A percentile compares a stretch with the other conserved stretches of the same genome.
Conservation (phyloP, 2,797 vertebrate genomes). For the Tangara arthus region DNA sequence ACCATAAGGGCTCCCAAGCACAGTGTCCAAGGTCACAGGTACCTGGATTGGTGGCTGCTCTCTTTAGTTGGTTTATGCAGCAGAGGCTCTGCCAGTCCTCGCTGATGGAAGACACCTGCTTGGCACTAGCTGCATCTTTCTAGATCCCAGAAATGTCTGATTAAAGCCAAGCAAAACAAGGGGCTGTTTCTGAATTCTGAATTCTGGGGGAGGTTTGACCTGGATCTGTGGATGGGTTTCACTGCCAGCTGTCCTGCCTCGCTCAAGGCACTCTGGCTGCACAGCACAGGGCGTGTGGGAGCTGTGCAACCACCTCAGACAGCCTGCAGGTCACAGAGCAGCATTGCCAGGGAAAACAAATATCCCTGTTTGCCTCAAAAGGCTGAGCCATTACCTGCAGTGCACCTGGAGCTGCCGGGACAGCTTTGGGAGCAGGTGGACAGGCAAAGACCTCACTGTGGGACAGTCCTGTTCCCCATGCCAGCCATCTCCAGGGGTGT, state of each 20-base stretch:
- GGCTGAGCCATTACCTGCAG: not conserved
- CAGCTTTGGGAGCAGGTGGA: not conserved
- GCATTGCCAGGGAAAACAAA: not conserved
- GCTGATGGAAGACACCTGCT: not conserved
- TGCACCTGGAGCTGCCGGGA: not conserved
- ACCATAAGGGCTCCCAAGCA: fast-evolving
- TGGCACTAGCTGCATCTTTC: not conserved
- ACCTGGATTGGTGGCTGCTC: fast-evolving
- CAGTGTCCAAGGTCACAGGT: fast-evolving
- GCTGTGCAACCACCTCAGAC: not conserved
- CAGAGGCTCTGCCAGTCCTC: not conserved
- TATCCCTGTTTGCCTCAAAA: not conserved
- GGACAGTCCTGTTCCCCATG: not conserved
- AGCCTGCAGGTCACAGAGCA: fast-evolving
- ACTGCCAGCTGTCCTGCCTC: not conserved
- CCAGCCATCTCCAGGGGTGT: fast-evolving
- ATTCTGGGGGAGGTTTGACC: not conserved
- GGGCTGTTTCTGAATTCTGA: no score
- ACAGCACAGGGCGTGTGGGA: fast-evolving
- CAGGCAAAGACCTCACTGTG: not conserved
- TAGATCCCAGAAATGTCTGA: not conserved
- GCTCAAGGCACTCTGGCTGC: not conserved
- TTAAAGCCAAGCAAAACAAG: not conserved
- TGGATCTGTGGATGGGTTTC: not conserved
- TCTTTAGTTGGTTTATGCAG: not conserved